Evolutionary conservation across 2,797 vertebrate genomes (phyloP).

Genomic region (Rhynchotus rufescens): DNA sequence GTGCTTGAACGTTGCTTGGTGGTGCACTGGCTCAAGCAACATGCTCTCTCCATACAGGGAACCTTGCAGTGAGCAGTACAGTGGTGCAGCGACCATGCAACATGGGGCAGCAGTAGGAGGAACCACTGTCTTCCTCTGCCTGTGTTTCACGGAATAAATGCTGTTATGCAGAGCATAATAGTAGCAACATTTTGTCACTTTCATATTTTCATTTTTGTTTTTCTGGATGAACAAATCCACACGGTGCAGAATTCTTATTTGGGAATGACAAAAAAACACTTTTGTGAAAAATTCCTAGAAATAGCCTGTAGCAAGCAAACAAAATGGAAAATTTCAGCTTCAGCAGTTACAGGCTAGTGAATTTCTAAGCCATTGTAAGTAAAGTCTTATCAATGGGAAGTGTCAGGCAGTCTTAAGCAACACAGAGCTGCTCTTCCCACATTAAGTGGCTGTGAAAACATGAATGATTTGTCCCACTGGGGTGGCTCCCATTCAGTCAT

Average conservation of each 20-base stretch:
- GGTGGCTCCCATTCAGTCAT: slow-evolving; percentile 21
- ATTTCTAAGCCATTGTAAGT: background rate
- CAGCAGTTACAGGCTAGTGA: background rate
- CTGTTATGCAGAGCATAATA: background rate
- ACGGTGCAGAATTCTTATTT: background rate
- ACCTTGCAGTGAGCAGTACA: background rate
- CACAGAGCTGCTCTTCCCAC: background rate
- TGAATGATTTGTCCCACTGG: background rate
- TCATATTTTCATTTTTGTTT: background rate
- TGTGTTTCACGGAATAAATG: fast-evolving
- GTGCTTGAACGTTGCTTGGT: background rate
- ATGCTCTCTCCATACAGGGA: background rate
- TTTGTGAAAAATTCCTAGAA: background rate
- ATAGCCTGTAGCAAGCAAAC: background rate
- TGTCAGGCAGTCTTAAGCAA: background rate
- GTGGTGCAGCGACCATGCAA: background rate
- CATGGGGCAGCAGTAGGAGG: background rate
- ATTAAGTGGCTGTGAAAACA: background rate
- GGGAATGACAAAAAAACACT: background rate
- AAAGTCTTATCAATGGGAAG: background rate
- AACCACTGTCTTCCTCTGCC: background rate
- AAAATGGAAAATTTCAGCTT: background rate
- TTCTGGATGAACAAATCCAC: background rate
- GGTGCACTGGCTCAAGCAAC: too few relatives aligned
- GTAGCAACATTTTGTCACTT: background rate